These are phyloP conservation scores for Perdita meconis DNA, from an alignment of 2,888 invertebrate genomes.

Conservation along the genomic window DNA sequence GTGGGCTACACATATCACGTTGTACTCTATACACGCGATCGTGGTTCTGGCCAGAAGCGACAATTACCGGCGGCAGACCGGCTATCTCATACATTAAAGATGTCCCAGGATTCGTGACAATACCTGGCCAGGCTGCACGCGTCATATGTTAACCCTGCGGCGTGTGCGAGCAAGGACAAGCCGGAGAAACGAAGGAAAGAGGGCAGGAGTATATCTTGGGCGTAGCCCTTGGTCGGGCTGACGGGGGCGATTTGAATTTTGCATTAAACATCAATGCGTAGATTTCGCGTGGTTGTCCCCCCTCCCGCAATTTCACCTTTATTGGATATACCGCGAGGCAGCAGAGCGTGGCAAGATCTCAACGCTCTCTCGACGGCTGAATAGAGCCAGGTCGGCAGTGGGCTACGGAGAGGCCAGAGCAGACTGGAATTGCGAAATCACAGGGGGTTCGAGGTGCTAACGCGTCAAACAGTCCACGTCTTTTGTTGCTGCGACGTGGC, in stretches of 20 bases:
- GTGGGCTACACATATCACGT: constrained; percentile 10
- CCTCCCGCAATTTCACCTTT: constrained; percentile 78
- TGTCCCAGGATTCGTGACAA: constrained; percentile 75
- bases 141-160: constrained; percentile 76
- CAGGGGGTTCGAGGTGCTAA: not conserved
- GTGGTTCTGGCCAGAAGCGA: constrained; percentile 54
- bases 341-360: constrained; percentile 30
- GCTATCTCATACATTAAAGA: constrained; percentile 79
- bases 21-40: constrained; percentile 18
- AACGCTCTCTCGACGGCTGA: constrained; percentile 17
- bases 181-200: constrained; percentile 35
- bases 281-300: constrained; percentile 72
- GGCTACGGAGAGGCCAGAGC: not conserved
- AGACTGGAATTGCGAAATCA: constrained; percentile 10
- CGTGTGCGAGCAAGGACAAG: constrained; percentile 21
- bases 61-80: constrained; percentile 63
- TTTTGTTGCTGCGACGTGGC: constrained; percentile 10
- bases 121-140: constrained; percentile 78
- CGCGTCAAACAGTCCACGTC: constrained; percentile 10
- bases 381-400: constrained; percentile 4
- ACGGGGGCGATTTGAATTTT: constrained; percentile 80
- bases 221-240: constrained; percentile 46
- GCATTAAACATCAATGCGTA: constrained; percentile 82
- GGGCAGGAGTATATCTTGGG: constrained; percentile 31
- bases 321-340: constrained; percentile 72